Evolutionary conservation across 2,113 vertebrate species (phyloP).

Genomic region (Platycercus adscitus): DNA sequence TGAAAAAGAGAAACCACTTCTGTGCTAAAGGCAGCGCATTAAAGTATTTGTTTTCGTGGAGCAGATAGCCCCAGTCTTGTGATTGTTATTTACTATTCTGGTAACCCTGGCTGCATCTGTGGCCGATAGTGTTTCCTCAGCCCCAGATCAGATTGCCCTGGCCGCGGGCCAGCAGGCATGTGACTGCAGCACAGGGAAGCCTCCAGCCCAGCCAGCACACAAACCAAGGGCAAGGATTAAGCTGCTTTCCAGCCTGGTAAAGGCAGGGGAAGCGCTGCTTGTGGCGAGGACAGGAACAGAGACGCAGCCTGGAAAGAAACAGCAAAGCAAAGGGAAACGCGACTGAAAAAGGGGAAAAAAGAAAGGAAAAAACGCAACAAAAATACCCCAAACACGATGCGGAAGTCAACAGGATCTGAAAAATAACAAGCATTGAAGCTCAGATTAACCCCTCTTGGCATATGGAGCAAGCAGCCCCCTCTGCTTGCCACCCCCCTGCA

Average conservation of each 20-base stretch:
- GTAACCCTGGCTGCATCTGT: slow-evolving; percentile 81
- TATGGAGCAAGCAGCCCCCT: not conserved
- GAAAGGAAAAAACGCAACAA: not conserved
- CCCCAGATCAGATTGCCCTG: slow-evolving; percentile 75
- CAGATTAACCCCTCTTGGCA: not conserved
- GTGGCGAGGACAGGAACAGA: not conserved
- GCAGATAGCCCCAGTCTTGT: slow-evolving; percentile 72
- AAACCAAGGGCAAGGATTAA: slow-evolving; percentile 63
- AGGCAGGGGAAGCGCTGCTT: not conserved
- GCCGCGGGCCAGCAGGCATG: slow-evolving; percentile 77
- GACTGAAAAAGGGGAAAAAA: too few species aligned
- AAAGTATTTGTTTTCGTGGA: slow-evolving; percentile 79
- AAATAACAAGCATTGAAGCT: not conserved
- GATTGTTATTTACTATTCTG: slow-evolving; percentile 91
- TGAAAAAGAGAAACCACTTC: slow-evolving; percentile 8
- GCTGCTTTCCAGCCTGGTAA: not conserved
- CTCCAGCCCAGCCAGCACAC: slow-evolving; percentile 61
- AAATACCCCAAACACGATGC: not conserved
- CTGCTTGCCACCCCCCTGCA: not conserved
- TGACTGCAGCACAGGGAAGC: slow-evolving; percentile 79
- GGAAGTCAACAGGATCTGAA: not conserved
- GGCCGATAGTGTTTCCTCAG: slow-evolving; percentile 81
- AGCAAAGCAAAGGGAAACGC: not conserved
- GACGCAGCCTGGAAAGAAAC: not conserved
- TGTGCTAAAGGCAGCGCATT: slow-evolving; percentile 66